A percentile compares a stretch with the other conserved stretches of the same genome.
phyloP scores from a whole-genome alignment of 2,113 vertebrate species.

The Illadopsis cleaveri region DNA sequence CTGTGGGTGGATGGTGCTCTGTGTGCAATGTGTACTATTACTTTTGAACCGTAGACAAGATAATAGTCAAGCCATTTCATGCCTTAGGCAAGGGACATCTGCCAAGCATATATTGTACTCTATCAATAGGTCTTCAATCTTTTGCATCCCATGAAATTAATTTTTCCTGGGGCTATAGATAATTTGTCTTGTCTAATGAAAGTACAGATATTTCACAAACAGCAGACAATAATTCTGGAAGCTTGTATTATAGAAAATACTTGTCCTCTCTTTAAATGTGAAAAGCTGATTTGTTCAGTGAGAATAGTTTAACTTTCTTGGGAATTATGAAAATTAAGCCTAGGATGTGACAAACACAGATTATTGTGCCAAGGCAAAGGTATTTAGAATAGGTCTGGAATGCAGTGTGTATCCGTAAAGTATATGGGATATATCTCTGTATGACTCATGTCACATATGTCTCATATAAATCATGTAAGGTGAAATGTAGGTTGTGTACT shows the following conservation, averaged over 20 bases:
- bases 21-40: constrained; percentile 25
- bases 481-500: no score
- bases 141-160: constrained; percentile 41
- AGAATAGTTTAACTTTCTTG: background rate
- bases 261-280: background rate
- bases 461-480: background rate
- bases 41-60: constrained; percentile 52
- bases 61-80: constrained; percentile 25
- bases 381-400: background rate
- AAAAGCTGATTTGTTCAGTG: background rate
- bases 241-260: background rate
- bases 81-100: constrained; percentile 31
- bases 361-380: background rate
- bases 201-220: constrained; percentile 14
- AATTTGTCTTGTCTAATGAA: constrained; percentile 57
- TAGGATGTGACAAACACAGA: background rate
- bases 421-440: background rate
- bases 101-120: background rate
- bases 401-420: background rate
- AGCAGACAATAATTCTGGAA: background rate
- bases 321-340: background rate
- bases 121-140: constrained; percentile 43
- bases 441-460: background rate
- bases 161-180: constrained; percentile 62
- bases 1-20: background rate